These are phyloP conservation scores for Maconellicoccus hirsutus DNA, from an alignment of 1,140 invertebrate species.

Conservation along the genomic window DNA sequence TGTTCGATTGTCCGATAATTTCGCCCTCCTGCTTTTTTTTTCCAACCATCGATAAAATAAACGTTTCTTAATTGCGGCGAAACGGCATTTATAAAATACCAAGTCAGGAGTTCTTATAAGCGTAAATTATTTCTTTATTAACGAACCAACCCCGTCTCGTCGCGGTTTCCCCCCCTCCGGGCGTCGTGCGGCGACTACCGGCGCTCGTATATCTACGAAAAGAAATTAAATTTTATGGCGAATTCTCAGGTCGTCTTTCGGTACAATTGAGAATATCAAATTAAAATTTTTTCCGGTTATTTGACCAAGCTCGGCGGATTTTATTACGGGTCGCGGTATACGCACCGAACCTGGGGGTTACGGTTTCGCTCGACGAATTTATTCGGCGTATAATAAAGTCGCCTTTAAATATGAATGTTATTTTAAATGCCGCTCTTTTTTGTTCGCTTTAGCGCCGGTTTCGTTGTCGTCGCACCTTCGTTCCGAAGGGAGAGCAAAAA, in stretches of 20 bases:
- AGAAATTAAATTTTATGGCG: slow-evolving; percentile 1
- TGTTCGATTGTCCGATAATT: too few relatives aligned
- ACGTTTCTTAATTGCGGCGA: background rate
- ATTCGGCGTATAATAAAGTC: background rate
- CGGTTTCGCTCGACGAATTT: background rate
- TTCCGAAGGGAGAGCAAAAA: too few relatives aligned
- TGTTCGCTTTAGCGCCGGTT: too few relatives aligned
- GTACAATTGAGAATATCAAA: background rate
- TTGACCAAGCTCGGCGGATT: background rate
- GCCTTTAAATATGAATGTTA: slow-evolving; percentile 5
- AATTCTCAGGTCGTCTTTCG: background rate
- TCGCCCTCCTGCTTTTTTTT: too few relatives aligned
- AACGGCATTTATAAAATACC: background rate
- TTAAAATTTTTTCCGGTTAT: slow-evolving; percentile 9
- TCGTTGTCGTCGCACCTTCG: too few relatives aligned
- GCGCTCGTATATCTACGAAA: background rate
- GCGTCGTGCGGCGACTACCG: too few relatives aligned
- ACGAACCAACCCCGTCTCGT: background rate
- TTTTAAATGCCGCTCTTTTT: background rate
- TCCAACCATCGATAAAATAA: too few relatives aligned
- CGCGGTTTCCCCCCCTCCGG: background rate
- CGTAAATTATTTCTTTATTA: slow-evolving; percentile 5
- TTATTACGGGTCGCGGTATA: too few relatives aligned
- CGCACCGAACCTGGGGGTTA: too few relatives aligned
- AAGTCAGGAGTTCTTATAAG: background rate